Percentiles rank a stretch among this genome's conserved stretches.
Evolutionary conservation across 1,140 invertebrate species (phyloP).

Genomic region (Lanistes nyassanus): DNA sequence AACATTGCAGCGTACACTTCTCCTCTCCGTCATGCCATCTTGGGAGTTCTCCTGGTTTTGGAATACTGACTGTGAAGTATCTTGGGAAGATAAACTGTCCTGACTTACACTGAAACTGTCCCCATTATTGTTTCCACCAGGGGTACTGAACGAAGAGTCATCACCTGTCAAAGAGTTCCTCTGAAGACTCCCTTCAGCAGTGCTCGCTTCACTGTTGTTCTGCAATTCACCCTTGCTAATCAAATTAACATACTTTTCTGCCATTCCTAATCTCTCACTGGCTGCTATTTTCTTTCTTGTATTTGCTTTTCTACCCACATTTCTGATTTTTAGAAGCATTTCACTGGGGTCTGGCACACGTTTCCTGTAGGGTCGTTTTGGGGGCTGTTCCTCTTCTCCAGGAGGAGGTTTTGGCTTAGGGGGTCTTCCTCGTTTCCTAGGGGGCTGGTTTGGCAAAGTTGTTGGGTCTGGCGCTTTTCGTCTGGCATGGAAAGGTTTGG

Average conservation of each 20-base stretch:
- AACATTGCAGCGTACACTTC: conserved; percentile 17
- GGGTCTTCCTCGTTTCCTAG: conserved; percentile 19
- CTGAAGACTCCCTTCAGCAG: not conserved
- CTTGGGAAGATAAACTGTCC: conserved; percentile 7
- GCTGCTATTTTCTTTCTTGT: conserved; percentile 2
- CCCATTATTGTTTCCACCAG: not conserved
- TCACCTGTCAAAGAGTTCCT: not conserved
- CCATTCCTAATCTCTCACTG: conserved; percentile 8
- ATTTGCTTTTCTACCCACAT: conserved; percentile 25
- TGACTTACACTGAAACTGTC: not conserved
- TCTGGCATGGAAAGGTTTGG: too few relatives aligned
- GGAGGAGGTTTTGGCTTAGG: conserved; percentile 18
- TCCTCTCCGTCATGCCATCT: not conserved
- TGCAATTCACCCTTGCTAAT: conserved; percentile 7
- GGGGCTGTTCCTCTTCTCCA: conserved; percentile 13
- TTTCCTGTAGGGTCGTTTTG: conserved; percentile 21
- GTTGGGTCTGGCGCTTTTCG: too few relatives aligned
- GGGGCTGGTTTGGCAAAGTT: not conserved
- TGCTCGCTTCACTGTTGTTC: not conserved
- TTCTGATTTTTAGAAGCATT: conserved; percentile 19
- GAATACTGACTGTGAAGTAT: not conserved
- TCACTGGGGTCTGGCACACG: conserved; percentile 20
- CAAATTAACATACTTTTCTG: conserved; percentile 17
- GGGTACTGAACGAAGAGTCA: not conserved
- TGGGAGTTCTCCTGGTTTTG: not conserved